A percentile compares a stretch with the other conserved stretches of the same genome.
Evolutionary conservation across 1,140 invertebrate genomes (phyloP).

Genomic region (Drosophila sp.): DNA sequence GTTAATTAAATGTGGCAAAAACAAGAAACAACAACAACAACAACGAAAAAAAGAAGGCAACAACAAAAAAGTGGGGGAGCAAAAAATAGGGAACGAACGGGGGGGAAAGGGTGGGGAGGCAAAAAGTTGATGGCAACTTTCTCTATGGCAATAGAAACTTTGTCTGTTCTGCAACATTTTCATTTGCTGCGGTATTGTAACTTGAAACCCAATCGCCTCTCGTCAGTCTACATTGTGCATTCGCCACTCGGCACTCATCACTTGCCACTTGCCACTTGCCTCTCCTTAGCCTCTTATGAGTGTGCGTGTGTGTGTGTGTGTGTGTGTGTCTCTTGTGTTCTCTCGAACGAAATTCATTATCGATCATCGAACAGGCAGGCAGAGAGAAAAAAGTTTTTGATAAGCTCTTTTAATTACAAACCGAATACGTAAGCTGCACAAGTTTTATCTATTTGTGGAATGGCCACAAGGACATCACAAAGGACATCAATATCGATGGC

Average conservation of each 20-base stretch:
- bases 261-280: neutral
- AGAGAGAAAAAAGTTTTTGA: constrained; percentile 49
- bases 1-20: constrained; percentile 73
- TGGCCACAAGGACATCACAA: constrained; percentile 6
- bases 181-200: constrained; percentile 54
- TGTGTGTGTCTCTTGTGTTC: neutral
- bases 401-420: constrained; percentile 73
- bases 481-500: neutral
- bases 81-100: constrained; percentile 26
- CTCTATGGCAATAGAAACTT: constrained; percentile 20
- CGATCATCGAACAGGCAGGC: constrained; percentile 57
- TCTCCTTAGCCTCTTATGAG: constrained; percentile 6
- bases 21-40: neutral
- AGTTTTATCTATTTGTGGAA: constrained; percentile 47
- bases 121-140: constrained; percentile 60
- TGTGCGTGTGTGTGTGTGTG: constrained; percentile 28
- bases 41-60: neutral
- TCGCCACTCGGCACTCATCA: neutral
- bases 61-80: neutral
- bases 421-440: constrained; percentile 57
- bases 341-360: constrained; percentile 50
- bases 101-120: too few relatives aligned
- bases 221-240: neutral
- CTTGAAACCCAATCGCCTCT: constrained; percentile 21
- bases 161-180: constrained; percentile 37